Evolutionary conservation across 2,888 invertebrate genomes (phyloP).

Genomic region (Synanthedon myopaeformis): DNA sequence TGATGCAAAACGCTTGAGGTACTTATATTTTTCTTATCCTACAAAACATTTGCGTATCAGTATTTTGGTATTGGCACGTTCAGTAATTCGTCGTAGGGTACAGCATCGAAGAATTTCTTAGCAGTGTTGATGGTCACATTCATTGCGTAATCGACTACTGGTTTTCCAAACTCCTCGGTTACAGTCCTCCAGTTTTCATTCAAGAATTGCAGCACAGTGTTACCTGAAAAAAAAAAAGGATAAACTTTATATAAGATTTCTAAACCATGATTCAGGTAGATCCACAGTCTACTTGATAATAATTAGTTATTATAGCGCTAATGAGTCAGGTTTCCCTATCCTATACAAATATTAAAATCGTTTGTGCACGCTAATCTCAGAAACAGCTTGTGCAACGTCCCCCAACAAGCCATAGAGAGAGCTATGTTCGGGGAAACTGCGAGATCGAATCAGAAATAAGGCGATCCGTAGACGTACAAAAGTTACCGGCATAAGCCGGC

Average conservation of each 20-base stretch:
- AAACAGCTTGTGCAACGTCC: too few relatives aligned
- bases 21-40: not conserved
- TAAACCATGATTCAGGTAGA: not conserved
- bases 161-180: constrained; percentile 60
- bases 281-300: too few relatives aligned
- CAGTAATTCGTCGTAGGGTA: constrained; percentile 55
- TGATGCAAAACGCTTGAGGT: not conserved
- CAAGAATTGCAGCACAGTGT: constrained; percentile 53
- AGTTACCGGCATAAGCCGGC: too few relatives aligned
- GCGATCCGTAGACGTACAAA: too few relatives aligned
- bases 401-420: too few relatives aligned
- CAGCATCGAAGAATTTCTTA: constrained; percentile 54
- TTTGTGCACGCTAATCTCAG: too few relatives aligned
- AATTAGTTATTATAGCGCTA: too few relatives aligned
- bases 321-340: too few relatives aligned
- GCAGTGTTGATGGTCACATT: constrained; percentile 56
- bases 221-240: constrained; percentile 30
- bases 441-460: too few relatives aligned
- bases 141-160: constrained; percentile 57
- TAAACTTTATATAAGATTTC: not conserved
- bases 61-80: constrained; percentile 58
- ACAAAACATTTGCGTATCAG: constrained; percentile 13
- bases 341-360: too few relatives aligned
- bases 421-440: too few relatives aligned
- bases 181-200: constrained; percentile 64